Base-by-base conservation (phyloP, 1,140 invertebrate genomes). In the Agrilus planipennis region DNA sequence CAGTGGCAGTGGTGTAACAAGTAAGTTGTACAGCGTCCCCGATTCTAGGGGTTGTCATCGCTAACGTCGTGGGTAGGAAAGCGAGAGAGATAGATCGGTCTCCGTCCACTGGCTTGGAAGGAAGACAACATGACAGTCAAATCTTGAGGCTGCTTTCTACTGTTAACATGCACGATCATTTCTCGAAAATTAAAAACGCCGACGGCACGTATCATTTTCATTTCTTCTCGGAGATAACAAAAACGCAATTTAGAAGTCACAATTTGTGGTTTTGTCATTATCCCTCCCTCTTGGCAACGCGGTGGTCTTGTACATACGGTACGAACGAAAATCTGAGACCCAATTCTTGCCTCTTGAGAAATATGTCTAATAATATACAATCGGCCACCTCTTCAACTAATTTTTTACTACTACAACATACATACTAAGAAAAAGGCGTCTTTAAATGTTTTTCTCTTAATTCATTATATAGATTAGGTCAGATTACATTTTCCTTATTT, bases 181-280 rank as follows among this genome's bases (percentile, higher is more conserved):
- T 57, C 53, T 55, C 49, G 55, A 58, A 58, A 58, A 58, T 58
- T 58, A 58, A 58, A 58, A 58, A 58, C 51, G 54, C 55, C 55
- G 37, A 43, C 23, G 47, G 55, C 55, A 53, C 52, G 50, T 54
- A 54, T 56, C 54, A 56, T 56, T 54, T 54, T 52, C 54, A 56
- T 56, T 56, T 54, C 45, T 42, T 46, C 48, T 49, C 46, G 45
- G 42, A 53, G 47, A 55, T 55, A 49, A 55, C 51, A 53, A 53
- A 55, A 55, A 55, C 53, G 47, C 53, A 53, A 55, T 55, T 55
- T 55, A 45, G 48, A 55, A 55, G 53, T 55, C 53, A 51, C 53
- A 51, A 55, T 55, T 55, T 53, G 45, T 51, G 49, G 53, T 55
- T 55, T 52, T 51, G 49, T 51, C 49, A 53, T 53, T 53, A 55